These are phyloP conservation scores for Bos javanicus DNA, from an alignment of 2,113 vertebrate genomes.

Conservation along the genomic window DNA sequence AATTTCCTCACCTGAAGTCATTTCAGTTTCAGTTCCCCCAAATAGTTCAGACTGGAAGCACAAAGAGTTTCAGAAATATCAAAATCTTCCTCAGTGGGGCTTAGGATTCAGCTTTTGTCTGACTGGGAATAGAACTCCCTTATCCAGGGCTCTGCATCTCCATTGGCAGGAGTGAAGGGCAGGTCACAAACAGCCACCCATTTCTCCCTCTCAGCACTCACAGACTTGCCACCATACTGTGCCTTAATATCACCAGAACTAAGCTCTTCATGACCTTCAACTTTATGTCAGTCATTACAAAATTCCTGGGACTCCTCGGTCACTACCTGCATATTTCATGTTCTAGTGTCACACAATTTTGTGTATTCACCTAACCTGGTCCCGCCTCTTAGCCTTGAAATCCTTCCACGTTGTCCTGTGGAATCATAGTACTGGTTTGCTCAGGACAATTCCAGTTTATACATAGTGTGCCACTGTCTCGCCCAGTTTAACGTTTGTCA, in stretches of 20 bases:
- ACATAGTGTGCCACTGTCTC: background rate
- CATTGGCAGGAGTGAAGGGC: background rate
- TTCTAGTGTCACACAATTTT: background rate
- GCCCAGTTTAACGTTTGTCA: background rate
- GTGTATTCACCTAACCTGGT: background rate
- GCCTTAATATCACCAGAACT: background rate
- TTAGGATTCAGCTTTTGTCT: background rate
- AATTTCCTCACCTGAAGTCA: background rate
- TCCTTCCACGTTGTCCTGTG: background rate
- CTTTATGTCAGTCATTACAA: background rate
- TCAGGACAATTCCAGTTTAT: background rate
- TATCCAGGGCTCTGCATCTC: background rate
- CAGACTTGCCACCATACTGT: background rate
- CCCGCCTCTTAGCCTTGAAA: background rate
- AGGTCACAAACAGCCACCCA: background rate
- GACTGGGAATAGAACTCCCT: background rate
- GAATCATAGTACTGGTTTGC: background rate
- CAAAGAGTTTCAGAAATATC: conserved; percentile 5
- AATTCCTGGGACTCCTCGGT: background rate
- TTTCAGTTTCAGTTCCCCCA: background rate
- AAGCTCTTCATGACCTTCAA: background rate
- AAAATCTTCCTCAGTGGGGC: background rate
- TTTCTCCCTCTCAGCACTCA: background rate
- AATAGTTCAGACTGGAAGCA: background rate
- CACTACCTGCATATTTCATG: background rate